Conservation (phyloP, 2,888 invertebrate genomes). For the Spodoptera littoralis region DNA sequence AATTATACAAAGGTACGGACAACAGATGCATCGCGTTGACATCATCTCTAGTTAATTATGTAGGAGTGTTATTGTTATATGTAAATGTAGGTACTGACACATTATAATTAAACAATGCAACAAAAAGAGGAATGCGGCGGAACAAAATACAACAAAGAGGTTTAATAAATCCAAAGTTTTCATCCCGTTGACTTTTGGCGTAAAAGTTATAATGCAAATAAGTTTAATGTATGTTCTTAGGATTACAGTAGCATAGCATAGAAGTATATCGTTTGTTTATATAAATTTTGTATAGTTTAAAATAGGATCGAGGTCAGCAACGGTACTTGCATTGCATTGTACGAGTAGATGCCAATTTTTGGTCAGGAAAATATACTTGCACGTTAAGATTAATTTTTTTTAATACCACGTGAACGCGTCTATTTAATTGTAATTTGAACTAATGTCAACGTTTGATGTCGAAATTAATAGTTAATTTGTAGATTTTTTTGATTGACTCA, state of each 20-base stretch:
- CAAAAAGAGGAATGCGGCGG: constrained; percentile 43
- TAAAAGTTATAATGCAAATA: not conserved
- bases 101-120: constrained; percentile 43
- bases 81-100: constrained; percentile 45
- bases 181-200: constrained; percentile 15
- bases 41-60: constrained; percentile 49
- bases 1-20: constrained; percentile 32
- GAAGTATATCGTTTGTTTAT: no score
- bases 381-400: no score
- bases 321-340: no score
- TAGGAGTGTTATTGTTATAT: constrained; percentile 51
- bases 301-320: no score
- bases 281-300: no score
- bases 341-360: no score
- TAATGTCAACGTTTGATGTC: no score
- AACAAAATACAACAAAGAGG: constrained; percentile 44
- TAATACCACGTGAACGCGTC: no score
- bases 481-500: not conserved
- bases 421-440: no score
- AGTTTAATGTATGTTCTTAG: no score
- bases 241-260: no score
- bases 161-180: constrained; percentile 29
- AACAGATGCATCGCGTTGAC: constrained; percentile 47
- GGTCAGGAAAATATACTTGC: no score
- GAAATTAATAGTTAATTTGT: not conserved